Evolutionary conservation across 23 tunicate species (phyloP).

Genomic region (Styela clava): DNA sequence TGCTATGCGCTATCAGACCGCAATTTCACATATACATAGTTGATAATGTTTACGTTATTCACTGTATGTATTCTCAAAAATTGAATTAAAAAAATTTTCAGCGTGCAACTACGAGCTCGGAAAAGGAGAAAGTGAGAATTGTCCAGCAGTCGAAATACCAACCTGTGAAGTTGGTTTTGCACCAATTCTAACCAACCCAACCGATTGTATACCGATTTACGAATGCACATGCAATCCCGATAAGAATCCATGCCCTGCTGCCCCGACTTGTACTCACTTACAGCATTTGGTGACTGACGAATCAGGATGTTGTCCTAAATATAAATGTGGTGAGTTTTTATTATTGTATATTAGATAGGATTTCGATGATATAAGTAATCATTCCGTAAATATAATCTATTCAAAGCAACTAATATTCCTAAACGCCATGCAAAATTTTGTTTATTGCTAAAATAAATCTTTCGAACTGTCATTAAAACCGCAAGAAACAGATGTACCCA

Average conservation of each 20-base stretch:
- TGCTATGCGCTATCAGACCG: no score
- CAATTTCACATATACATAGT: no score
- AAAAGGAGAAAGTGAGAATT: conserved; percentile 49
- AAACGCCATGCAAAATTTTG: no score
- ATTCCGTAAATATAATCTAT: no score
- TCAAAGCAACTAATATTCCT: neutral
- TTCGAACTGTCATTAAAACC: no score
- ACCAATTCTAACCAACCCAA: conserved; percentile 50
- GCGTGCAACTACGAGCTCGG: conserved; percentile 84
- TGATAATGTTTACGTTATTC: no score
- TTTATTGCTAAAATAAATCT: no score
- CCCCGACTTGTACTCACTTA: conserved; percentile 53
- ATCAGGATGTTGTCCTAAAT: conserved; percentile 79
- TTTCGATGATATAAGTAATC: conserved; percentile 5
- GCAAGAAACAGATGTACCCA: no score
- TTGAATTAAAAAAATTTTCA: no score
- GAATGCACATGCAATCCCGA: conserved; percentile 65
- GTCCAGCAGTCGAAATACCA: conserved; percentile 68
- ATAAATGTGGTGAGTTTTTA: conserved; percentile 52
- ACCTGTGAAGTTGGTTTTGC: conserved; percentile 66
- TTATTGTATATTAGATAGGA: neutral
- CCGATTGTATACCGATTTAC: conserved; percentile 80
- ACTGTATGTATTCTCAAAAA: no score
- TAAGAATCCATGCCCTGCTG: conserved; percentile 53
- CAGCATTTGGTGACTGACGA: conserved; percentile 50